These are phyloP conservation scores for Limonius californicus DNA, from an alignment of 1,140 invertebrate genomes.

Conservation along the genomic window DNA sequence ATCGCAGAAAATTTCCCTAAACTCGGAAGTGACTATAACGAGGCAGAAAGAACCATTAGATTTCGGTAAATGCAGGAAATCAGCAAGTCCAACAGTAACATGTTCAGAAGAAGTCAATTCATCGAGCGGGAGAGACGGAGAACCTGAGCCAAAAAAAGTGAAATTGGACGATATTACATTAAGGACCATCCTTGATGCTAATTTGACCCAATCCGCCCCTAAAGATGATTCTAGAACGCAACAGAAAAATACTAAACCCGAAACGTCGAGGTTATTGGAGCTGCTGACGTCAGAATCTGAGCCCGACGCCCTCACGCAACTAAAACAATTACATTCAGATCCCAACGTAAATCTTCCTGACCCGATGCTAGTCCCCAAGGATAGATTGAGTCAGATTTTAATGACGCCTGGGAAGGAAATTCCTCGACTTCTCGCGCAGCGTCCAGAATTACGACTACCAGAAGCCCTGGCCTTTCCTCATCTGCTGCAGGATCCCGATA, in stretches of 20 bases:
- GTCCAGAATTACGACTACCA: slow-evolving; percentile 66
- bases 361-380: slow-evolving; percentile 73
- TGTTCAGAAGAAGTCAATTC: slow-evolving; percentile 56
- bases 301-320: slow-evolving; percentile 64
- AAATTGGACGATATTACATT: slow-evolving; percentile 51
- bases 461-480: slow-evolving; percentile 68
- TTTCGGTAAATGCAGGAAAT: slow-evolving; percentile 59
- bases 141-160: slow-evolving; percentile 56
- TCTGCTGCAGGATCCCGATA: slow-evolving; percentile 70
- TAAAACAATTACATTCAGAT: slow-evolving; percentile 66
- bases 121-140: slow-evolving; percentile 41
- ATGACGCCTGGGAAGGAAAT: slow-evolving; percentile 71
- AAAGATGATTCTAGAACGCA: slow-evolving; percentile 32
- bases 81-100: slow-evolving; percentile 57
- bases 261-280: slow-evolving; percentile 45
- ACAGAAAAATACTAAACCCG: slow-evolving; percentile 30
- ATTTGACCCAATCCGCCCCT: slow-evolving; percentile 41
- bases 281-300: slow-evolving; percentile 51
- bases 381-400: slow-evolving; percentile 66
- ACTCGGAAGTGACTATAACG: slow-evolving; percentile 53
- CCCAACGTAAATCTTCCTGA: slow-evolving; percentile 70
- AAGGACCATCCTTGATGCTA: slow-evolving; percentile 45
- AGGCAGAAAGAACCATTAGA: slow-evolving; percentile 63
- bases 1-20: slow-evolving; percentile 52
- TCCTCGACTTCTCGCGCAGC: slow-evolving; percentile 62